Evolutionary conservation across 2,797 vertebrate species (phyloP), one percentile per base, ranked within the genome.

Genomic region (Gadopsis marmoratus): DNA sequence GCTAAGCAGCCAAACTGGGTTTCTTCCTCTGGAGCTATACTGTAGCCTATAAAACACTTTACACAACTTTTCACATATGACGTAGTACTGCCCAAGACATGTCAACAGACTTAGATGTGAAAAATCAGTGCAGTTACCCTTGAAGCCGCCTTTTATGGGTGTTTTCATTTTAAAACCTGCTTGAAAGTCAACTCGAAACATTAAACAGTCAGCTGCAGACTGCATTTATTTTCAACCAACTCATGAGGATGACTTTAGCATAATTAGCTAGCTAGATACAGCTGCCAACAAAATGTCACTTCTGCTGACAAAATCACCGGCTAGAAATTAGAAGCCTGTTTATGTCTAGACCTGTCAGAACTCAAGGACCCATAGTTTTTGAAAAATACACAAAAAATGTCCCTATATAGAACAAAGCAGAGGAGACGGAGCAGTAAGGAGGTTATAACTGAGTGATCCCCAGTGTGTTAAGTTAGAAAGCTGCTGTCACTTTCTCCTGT

Each of bases 401-500:
- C 37, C 19, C 26, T 23, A 66, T 48, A 67, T 48, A 29, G 8
- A 55, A 61, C 43, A 59, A 48, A 10, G 4, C 1, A 0, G 21
- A 31, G 9, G 56, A n/a, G 48, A 60, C 51, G 55, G 17, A 78
- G 61, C 26, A 39, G 37, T 31, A 33, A 67, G 21, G 35, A 73
- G 67, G 53, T 65, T 45, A 21, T 14, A 31, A 74, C 14, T 1
- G 12, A 77, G 64, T 72, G 72, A 54, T 64, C 72, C 10, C 72
- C 10, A 8, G 61, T 39, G 60, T 71, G 68, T 58, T 54, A 23
- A 29, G 10, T 26, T 62, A 35, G 35, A 71, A 68, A 82, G 64
- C 58, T 70, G 74, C 76, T 75, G 80, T 81, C 69, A 56, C 50
- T 78, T 75, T 51, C 53, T 74, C 45, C 45, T 17, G 39, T 31